These are phyloP conservation scores for Tineola bisselliella DNA, from an alignment of 2,888 invertebrate species.

Conservation along the genomic window DNA sequence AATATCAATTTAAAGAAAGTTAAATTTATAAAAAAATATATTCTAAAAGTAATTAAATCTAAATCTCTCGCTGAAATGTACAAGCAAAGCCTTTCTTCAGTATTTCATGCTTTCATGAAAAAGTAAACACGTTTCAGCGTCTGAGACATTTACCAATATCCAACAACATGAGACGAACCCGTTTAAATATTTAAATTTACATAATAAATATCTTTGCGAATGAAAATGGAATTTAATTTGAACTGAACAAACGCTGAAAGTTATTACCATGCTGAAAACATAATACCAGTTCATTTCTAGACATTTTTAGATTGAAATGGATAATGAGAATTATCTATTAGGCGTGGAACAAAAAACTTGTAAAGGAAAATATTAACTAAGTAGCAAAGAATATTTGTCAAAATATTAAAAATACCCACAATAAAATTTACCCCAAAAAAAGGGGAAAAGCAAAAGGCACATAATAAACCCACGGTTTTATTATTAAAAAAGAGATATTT, in stretches of 20 bases:
- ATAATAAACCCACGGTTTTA: neutral
- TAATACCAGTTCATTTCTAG: no score
- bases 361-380: no score
- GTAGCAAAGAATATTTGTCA: no score
- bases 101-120: neutral
- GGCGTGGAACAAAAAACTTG: no score
- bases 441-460: neutral
- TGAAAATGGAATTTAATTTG: neutral
- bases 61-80: no score
- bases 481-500: neutral
- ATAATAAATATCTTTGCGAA: neutral
- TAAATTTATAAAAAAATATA: no score
- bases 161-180: neutral
- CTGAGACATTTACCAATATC: neutral
- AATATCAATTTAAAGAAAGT: no score
- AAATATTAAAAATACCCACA: no score
- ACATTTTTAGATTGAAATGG: no score
- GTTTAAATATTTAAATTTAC: neutral
- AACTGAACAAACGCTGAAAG: neutral
- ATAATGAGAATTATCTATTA: no score
- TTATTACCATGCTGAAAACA: neutral
- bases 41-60: no score
- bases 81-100: neutral
- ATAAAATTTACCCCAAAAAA: neutral
- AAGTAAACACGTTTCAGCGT: no score